Conservation (phyloP, 2,888 invertebrate genomes). For the Mythimna impura region DNA sequence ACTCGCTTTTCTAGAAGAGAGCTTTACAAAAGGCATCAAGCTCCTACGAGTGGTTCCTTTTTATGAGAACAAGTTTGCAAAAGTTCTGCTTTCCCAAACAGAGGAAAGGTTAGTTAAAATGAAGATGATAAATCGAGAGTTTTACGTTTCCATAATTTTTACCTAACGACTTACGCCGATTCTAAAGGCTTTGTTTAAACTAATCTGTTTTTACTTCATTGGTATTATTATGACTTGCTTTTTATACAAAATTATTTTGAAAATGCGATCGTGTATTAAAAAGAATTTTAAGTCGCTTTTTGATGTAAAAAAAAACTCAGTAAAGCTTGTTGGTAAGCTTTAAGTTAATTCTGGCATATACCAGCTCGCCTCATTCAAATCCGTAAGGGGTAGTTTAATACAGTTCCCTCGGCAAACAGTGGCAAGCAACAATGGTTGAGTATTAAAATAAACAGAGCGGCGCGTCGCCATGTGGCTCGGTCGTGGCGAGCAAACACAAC, state of each 20-base stretch:
- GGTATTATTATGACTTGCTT: neutral
- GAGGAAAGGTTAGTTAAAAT: constrained; percentile 5
- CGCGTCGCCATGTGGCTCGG: constrained; percentile 87
- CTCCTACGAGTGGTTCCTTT: neutral
- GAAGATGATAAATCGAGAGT: neutral
- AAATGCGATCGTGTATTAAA: neutral
- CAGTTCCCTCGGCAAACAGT: constrained; percentile 84
- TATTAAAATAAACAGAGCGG: constrained; percentile 89
- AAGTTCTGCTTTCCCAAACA: constrained; percentile 11
- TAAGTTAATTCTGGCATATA: constrained; percentile 66
- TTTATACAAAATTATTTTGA: neutral
- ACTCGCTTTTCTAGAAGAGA: neutral
- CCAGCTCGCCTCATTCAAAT: constrained; percentile 72
- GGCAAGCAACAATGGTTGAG: constrained; percentile 87
- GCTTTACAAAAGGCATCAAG: neutral
- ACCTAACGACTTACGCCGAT: neutral
- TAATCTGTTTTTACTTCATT: neutral
- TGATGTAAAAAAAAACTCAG: neutral
- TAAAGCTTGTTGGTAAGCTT: constrained; percentile 35
- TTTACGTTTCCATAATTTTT: neutral
- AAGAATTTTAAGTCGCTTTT: neutral
- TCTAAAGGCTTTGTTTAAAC: neutral
- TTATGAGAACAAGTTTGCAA: neutral
- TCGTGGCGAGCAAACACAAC: constrained; percentile 82
- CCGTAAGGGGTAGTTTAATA: constrained; percentile 84